A percentile compares a stretch with the other conserved stretches of the same genome.
phyloP scores from a whole-genome alignment of 2,113 vertebrate genomes.

The Podilymbus podiceps region DNA sequence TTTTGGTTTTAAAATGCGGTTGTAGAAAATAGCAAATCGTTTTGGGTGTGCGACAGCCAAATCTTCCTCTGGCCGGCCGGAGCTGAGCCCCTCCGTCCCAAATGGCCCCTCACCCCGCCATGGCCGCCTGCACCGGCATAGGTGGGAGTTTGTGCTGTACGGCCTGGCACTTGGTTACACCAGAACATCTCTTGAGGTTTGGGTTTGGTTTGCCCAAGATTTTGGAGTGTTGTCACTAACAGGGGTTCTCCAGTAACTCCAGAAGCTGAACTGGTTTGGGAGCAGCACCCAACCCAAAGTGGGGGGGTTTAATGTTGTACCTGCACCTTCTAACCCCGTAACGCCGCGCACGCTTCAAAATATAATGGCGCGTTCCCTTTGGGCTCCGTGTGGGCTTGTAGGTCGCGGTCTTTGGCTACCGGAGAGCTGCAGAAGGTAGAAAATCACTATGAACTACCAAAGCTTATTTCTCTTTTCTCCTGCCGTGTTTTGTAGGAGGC shows the following conservation, averaged over 20 bases:
- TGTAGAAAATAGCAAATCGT: not conserved
- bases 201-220: not conserved
- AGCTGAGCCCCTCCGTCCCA: not conserved
- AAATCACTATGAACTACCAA: not conserved
- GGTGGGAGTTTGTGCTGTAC: not conserved
- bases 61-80: fast-evolving
- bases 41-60: not conserved
- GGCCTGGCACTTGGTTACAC: not conserved
- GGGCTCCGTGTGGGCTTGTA: not conserved
- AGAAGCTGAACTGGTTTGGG: not conserved
- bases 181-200: not conserved
- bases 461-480: not conserved
- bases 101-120: too few relatives aligned
- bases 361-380: not conserved
- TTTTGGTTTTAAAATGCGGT: not conserved
- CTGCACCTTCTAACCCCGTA: not conserved
- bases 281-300: not conserved
- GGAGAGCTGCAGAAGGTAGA: not conserved
- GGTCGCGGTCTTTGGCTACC: not conserved
- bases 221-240: fast-evolving
- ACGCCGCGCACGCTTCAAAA: fast-evolving
- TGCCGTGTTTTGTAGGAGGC: fast-evolving
- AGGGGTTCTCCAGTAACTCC: not conserved
- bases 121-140: fast-evolving
- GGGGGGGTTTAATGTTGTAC: too few relatives aligned